Evolutionary conservation across 2,113 vertebrate genomes (phyloP), one percentile per base, ranked within the genome.

Genomic region (Calyptommatus sinebrachiatus): DNA sequence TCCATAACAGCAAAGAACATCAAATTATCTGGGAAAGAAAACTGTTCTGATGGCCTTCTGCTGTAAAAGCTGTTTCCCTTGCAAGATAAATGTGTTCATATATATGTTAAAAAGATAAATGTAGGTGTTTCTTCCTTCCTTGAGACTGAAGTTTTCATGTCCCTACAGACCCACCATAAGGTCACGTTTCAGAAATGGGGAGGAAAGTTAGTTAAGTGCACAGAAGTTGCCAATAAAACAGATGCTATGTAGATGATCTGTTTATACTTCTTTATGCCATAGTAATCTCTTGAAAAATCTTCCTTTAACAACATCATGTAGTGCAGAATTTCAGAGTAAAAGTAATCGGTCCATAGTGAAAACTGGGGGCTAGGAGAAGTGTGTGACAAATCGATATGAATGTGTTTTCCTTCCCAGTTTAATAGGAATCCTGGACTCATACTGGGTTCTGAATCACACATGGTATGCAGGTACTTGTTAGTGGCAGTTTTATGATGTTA

Each of bases 201-300:
- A 6, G 7, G 8, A 3, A 35, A 21, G 9, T 0, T 4, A 50
- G 46, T 26, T 41, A 41, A 41, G 7, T 1, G 2, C 0, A 45
- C 8, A 77, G 41, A 0, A 60, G 1, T 21, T 4, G 16, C 31
- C 16, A 69, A 10, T 1, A 8, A n/a, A 26, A 12, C 0, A 0
- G 20, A 24, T 0, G 0, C 22, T 46, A 26, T 50, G 18, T 18
- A 72, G 24, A 1, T 35, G 50, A 18, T 57, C 57, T 57, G 8
- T 21, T 28, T 72, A 50, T 9, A 6, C 76, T 62, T 11, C 57
- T 53, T 31, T 26, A 18, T 2, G 0, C n/a, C 6, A 7, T 12
- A 48, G 24, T 28, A 53, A 14, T 29, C 66, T 79, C 57, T 71
- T 20, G 68, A 21, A 7, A 22, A 68, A 41, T 0, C 0, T 20